Evolutionary conservation across 2,113 vertebrate genomes (phyloP).

Genomic region (Muntiacus muntjak): DNA sequence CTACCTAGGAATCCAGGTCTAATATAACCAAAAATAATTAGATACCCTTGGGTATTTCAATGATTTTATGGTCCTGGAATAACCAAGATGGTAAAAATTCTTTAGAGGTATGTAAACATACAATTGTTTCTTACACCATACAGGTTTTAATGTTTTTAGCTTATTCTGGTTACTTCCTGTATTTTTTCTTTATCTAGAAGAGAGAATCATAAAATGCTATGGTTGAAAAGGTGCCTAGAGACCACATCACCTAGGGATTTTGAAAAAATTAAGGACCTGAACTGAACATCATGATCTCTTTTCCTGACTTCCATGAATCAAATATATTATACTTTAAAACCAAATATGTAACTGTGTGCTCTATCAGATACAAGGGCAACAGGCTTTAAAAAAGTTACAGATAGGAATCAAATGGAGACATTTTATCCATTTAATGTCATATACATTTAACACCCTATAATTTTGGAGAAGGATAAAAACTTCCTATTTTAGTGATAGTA

Average conservation of each 20-base stretch:
- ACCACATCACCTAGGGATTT: neutral
- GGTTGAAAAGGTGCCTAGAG: neutral
- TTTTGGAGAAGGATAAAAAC: neutral
- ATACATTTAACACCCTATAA: neutral
- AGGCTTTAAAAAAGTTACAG: neutral
- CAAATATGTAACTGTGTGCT: neutral
- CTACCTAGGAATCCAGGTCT: neutral
- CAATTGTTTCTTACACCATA: neutral
- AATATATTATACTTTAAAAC: neutral
- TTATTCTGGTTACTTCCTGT: neutral
- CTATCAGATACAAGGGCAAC: neutral
- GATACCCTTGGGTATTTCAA: neutral
- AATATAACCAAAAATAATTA: slow-evolving; percentile 13
- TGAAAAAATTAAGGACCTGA: neutral
- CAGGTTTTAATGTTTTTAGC: neutral
- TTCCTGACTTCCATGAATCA: neutral
- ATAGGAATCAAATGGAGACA: neutral
- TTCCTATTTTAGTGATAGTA: neutral
- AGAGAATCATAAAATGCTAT: neutral
- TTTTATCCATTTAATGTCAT: neutral
- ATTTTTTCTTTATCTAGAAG: neutral
- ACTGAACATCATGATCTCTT: neutral
- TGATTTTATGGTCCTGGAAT: neutral
- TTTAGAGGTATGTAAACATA: neutral
- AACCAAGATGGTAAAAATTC: neutral